Evolutionary conservation across 2,113 vertebrate species (phyloP).

Genomic region (Alaudala cheleensis): DNA sequence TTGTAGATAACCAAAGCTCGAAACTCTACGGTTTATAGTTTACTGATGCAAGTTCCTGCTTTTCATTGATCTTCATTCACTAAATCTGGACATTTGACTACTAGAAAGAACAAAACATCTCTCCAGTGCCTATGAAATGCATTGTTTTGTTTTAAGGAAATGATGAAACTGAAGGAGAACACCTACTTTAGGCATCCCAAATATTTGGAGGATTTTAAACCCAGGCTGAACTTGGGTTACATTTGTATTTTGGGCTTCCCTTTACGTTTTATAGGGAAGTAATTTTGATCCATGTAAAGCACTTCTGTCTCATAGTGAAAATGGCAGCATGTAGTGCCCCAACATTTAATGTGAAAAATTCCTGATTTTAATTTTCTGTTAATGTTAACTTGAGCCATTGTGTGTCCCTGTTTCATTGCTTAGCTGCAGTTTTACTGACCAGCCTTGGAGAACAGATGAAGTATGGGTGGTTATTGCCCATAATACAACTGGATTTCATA

Average conservation of each 20-base stretch:
- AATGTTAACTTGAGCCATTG: not conserved
- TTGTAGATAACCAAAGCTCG: not conserved
- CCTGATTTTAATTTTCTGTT: conserved; percentile 43
- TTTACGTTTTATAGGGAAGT: conserved; percentile 30
- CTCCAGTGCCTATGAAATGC: not conserved
- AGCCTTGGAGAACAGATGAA: not conserved
- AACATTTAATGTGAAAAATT: conserved; percentile 51
- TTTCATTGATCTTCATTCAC: conserved; percentile 37
- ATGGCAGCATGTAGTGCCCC: not conserved
- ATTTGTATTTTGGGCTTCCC: not conserved
- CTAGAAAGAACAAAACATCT: not conserved
- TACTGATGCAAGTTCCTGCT: not conserved
- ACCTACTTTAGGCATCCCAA: not conserved
- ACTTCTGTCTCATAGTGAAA: conserved; percentile 28
- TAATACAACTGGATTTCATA: not conserved
- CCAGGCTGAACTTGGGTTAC: not conserved
- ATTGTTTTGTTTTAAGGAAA: not conserved
- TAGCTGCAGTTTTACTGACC: not conserved
- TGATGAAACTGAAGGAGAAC: not conserved
- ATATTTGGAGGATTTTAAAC: not conserved
- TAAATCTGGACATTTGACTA: conserved; percentile 6
- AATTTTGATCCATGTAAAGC: conserved; percentile 1
- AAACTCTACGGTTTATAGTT: not conserved
- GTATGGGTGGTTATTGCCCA: not conserved
- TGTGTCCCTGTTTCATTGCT: not conserved